Percentiles rank a stretch among this genome's conserved stretches.
phyloP scores from a whole-genome alignment of 2,113 vertebrate genomes.

The Xyliphius kryptos region DNA sequence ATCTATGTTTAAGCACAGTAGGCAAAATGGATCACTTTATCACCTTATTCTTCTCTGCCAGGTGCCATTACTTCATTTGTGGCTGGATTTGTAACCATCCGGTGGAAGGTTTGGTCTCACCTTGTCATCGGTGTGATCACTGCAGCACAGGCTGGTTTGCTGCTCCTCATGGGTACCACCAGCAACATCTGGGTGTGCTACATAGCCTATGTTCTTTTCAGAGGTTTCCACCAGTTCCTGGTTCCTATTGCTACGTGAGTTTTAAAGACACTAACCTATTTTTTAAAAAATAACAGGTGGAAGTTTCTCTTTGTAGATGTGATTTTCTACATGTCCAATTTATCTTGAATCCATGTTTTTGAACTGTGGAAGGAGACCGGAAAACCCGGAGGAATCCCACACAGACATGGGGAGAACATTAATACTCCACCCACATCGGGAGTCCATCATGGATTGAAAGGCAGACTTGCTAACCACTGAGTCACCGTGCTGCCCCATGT shows the following conservation, averaged over 20 bases:
- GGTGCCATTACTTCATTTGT: conserved; percentile 75
- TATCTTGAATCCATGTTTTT: no score
- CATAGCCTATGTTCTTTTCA: conserved; percentile 74
- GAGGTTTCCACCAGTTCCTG: conserved; percentile 83
- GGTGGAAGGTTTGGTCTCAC: conserved; percentile 83
- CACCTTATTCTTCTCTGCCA: conserved; percentile 39
- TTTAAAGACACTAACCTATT: neutral
- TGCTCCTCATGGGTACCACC: conserved; percentile 76
- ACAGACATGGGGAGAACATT: no score
- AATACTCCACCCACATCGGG: no score
- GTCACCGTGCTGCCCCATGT: no score
- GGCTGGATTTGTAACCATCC: conserved; percentile 77
- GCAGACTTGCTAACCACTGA: no score
- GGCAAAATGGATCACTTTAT: no score
- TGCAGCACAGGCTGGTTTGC: conserved; percentile 71
- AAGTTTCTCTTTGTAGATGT: no score
- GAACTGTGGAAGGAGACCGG: no score
- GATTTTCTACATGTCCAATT: no score
- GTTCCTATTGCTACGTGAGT: conserved; percentile 93
- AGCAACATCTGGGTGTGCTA: conserved; percentile 84
- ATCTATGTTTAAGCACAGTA: no score
- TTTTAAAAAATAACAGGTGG: neutral
- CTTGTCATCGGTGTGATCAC: conserved; percentile 77
- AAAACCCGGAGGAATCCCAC: no score
- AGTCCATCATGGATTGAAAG: no score